Conservation (phyloP, 2,113 vertebrate genomes). For the Acrocephalus arundinaceus region DNA sequence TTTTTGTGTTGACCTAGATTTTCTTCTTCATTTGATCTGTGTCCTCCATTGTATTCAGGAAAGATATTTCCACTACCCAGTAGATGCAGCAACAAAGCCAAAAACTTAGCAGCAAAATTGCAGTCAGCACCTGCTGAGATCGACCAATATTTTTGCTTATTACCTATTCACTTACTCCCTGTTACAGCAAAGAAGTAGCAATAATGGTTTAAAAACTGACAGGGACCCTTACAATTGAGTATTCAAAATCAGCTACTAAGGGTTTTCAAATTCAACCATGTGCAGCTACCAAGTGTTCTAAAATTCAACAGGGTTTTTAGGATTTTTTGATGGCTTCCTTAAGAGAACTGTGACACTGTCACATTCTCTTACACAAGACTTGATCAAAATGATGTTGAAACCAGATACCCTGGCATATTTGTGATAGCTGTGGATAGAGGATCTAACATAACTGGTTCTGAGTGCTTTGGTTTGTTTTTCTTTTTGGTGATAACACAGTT, state of each 20-base stretch:
- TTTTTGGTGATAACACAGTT: neutral
- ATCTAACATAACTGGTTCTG: slow-evolving; percentile 15
- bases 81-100: neutral
- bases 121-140: neutral
- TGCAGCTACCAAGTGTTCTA: neutral
- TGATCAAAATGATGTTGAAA: neutral
- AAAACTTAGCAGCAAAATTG: neutral
- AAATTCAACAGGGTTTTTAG: neutral
- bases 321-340: neutral
- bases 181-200: neutral
- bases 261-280: neutral
- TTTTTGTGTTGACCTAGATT: neutral
- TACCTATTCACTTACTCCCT: neutral
- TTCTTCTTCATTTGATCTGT: neutral
- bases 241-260: neutral
- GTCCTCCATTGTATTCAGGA: neutral
- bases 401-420: neutral
- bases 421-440: slow-evolving; percentile 10
- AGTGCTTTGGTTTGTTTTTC: neutral
- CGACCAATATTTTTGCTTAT: neutral
- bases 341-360: neutral
- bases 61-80: neutral
- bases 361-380: neutral
- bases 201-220: neutral
- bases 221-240: neutral